These are phyloP conservation scores for Harpalus rubripes DNA, from an alignment of 2,888 invertebrate species.

Conservation along the genomic window DNA sequence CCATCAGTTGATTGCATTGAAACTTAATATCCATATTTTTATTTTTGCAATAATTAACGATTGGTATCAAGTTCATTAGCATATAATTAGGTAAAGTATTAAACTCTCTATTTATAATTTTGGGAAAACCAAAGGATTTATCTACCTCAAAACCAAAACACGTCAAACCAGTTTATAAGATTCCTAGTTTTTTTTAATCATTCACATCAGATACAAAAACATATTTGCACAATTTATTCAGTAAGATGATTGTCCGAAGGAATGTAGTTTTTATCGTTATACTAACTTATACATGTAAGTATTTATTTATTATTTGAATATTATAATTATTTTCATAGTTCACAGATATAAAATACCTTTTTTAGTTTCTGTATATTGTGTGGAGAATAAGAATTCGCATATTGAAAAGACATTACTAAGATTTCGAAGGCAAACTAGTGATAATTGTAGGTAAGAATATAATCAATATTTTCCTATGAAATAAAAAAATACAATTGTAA, in stretches of 20 bases:
- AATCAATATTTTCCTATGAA: neutral
- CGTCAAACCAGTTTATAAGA: neutral
- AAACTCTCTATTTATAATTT: neutral
- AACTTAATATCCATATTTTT: no score
- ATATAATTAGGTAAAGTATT: no score
- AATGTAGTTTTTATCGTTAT: neutral
- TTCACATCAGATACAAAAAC: no score
- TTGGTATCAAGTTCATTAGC: no score
- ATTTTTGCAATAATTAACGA: no score
- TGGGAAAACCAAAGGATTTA: neutral
- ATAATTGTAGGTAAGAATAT: neutral
- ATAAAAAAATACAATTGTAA: neutral
- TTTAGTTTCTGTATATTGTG: neutral
- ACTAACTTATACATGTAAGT: neutral
- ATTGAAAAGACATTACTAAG: neutral
- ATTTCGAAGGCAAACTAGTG: neutral
- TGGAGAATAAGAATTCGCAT: neutral
- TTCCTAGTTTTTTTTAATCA: no score
- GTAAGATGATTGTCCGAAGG: neutral
- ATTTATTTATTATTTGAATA: neutral
- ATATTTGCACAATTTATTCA: neutral
- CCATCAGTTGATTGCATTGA: no score
- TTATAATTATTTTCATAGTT: neutral
- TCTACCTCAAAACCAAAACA: neutral
- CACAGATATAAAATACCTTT: neutral